Evolutionary conservation across 2,113 vertebrate genomes (phyloP).

Genomic region (Chlamydotis undulata): DNA sequence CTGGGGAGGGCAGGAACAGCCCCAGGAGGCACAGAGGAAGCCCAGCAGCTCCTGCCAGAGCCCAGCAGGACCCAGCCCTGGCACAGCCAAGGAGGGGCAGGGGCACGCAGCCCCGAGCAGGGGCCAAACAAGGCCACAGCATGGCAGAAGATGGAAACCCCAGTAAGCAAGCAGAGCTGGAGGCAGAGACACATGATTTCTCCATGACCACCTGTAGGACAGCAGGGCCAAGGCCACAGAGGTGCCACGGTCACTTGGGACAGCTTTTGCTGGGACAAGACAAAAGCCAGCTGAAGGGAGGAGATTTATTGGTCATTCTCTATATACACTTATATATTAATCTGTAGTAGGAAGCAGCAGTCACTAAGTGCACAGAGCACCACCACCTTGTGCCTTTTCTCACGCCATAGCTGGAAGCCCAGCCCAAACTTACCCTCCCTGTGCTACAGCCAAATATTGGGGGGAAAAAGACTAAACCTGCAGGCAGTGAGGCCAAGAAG

Average conservation of each 20-base stretch:
- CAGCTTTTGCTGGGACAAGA: background rate
- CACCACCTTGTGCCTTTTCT: background rate
- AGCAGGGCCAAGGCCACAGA: background rate
- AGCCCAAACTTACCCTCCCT: background rate
- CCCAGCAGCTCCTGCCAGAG: background rate
- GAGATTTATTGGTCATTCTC: slow-evolving; percentile 40
- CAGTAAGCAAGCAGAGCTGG: background rate
- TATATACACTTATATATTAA: slow-evolving; percentile 46
- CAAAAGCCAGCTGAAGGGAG: background rate
- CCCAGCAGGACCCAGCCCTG: background rate
- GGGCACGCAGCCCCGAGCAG: background rate
- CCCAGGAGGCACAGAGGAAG: background rate
- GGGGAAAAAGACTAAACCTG: background rate
- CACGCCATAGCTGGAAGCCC: background rate
- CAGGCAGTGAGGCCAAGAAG: background rate
- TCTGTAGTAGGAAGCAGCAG: slow-evolving; percentile 56
- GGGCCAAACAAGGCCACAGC: background rate
- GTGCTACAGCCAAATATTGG: background rate
- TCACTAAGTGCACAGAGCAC: slow-evolving; percentile 10
- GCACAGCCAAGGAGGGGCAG: background rate
- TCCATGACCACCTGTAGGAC: background rate
- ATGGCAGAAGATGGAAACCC: background rate
- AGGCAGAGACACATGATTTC: background rate
- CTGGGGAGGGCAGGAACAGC: background rate
- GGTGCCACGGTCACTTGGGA: background rate